Percentiles rank a stretch among this genome's conserved stretches.
phyloP scores from a whole-genome alignment of 1,140 invertebrate species.

The Leptinotarsa texana region DNA sequence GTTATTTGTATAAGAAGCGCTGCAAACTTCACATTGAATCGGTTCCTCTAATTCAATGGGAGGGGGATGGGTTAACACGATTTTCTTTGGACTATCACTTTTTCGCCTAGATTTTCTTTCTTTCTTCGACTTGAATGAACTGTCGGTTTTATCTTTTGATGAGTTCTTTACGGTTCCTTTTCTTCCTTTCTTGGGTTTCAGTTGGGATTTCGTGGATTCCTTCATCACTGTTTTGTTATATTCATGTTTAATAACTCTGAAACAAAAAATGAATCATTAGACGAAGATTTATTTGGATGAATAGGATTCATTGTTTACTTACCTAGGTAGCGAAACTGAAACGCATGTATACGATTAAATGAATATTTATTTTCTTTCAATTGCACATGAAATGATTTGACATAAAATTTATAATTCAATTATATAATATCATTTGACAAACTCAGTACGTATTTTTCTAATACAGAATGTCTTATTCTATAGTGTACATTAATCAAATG shows the following conservation, averaged over 20 bases:
- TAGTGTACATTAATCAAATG: too few relatives aligned
- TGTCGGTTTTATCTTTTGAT: constrained; percentile 1
- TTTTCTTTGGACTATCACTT: constrained; percentile 24
- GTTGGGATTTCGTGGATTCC: background rate
- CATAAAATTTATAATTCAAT: too few relatives aligned
- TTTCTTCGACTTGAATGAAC: background rate
- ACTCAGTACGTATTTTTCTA: too few relatives aligned
- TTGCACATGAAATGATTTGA: background rate
- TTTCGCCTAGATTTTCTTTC: constrained; percentile 16
- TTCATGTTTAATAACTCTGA: constrained; percentile 5
- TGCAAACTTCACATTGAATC: constrained; percentile 49
- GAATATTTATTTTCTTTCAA: background rate
- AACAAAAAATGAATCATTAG: background rate
- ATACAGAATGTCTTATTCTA: too few relatives aligned
- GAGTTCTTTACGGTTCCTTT: constrained; percentile 9
- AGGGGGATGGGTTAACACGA: constrained; percentile 16
- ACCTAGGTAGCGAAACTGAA: background rate
- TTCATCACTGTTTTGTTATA: background rate
- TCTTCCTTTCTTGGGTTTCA: constrained; percentile 13
- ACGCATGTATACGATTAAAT: background rate
- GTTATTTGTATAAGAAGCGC: constrained; percentile 47
- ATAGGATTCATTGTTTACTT: background rate
- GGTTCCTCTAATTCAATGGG: constrained; percentile 22
- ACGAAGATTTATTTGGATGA: background rate
- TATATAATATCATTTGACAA: too few relatives aligned